Percentiles rank a stretch among this genome's conserved stretches.
phyloP scores from a whole-genome alignment of 2,888 invertebrate genomes.

The Capitulum mitella region DNA sequence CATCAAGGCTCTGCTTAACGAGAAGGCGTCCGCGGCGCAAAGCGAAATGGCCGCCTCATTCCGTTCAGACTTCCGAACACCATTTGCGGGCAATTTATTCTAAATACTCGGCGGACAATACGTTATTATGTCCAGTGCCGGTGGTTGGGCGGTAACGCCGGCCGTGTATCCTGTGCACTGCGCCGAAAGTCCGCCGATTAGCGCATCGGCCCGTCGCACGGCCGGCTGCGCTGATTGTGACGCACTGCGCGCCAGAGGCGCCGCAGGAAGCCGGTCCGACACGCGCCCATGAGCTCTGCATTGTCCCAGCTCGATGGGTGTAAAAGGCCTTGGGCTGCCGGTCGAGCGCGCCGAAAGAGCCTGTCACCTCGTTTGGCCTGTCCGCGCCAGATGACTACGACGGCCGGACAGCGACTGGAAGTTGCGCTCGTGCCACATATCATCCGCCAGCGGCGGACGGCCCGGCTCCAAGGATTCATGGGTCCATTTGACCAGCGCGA shows the following conservation, averaged over 20 bases:
- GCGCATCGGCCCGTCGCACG: not conserved
- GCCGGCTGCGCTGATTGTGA: not conserved
- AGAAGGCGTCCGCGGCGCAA: not conserved
- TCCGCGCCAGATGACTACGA: not conserved
- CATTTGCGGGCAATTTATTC: not conserved
- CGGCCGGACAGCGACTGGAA: not conserved
- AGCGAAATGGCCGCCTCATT: not conserved
- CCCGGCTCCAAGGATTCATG: not conserved
- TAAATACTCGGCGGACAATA: not conserved
- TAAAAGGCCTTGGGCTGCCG: not conserved
- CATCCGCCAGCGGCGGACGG: not conserved
- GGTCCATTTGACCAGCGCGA: not conserved
- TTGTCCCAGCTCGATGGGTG: not conserved
- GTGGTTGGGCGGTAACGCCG: not conserved
- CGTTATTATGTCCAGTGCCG: not conserved
- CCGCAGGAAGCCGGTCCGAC: not conserved
- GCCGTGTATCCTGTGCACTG: not conserved
- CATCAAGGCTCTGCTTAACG: constrained; percentile 1
- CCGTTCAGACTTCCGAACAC: not conserved
- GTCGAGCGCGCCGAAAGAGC: not conserved
- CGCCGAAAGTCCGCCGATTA: not conserved
- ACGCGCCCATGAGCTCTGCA: not conserved
- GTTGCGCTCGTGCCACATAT: not conserved
- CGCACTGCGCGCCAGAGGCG: not conserved
- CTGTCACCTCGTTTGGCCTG: not conserved